phyloP scores from a whole-genome alignment of 2,113 vertebrate genomes.

The Podiceps cristatus region DNA sequence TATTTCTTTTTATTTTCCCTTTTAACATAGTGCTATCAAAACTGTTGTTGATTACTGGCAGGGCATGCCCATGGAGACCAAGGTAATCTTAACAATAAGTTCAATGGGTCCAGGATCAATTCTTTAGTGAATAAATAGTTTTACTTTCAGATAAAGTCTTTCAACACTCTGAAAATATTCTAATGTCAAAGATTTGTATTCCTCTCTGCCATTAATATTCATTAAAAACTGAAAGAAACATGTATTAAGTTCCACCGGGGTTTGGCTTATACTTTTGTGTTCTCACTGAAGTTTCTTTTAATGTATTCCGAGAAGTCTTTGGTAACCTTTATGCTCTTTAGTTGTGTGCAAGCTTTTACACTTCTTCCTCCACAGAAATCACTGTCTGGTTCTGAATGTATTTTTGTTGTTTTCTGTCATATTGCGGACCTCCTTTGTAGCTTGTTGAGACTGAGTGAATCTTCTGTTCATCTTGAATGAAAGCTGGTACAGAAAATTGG shows the following conservation, averaged over 20 bases:
- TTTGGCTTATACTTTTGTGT: slow-evolving; percentile 9
- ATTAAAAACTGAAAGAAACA: slow-evolving; percentile 10
- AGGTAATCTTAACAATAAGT: neutral
- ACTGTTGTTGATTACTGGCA: neutral
- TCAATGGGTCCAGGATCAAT: neutral
- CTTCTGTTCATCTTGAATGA: slow-evolving; percentile 30
- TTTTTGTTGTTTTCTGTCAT: slow-evolving; percentile 24
- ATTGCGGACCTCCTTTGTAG: neutral
- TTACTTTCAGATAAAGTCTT: slow-evolving; percentile 6
- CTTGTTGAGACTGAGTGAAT: slow-evolving; percentile 22
- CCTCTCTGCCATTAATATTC: slow-evolving; percentile 15
- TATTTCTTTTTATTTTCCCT: neutral
- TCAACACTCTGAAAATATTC: neutral
- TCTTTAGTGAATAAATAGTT: slow-evolving; percentile 29
- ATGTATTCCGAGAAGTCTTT: slow-evolving; percentile 37
- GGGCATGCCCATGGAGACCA: neutral
- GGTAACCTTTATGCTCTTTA: slow-evolving; percentile 1
- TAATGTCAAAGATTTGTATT: neutral
- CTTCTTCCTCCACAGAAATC: slow-evolving; percentile 19
- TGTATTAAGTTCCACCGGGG: neutral
- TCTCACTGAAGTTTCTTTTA: slow-evolving; percentile 18
- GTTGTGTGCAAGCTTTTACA: neutral
- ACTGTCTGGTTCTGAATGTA: neutral
- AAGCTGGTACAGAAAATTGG: slow-evolving; percentile 39
- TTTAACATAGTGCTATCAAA: neutral